These are phyloP conservation scores for Ostrea denselamellosa DNA, from an alignment of 1,140 invertebrate genomes.

Conservation along the genomic window DNA sequence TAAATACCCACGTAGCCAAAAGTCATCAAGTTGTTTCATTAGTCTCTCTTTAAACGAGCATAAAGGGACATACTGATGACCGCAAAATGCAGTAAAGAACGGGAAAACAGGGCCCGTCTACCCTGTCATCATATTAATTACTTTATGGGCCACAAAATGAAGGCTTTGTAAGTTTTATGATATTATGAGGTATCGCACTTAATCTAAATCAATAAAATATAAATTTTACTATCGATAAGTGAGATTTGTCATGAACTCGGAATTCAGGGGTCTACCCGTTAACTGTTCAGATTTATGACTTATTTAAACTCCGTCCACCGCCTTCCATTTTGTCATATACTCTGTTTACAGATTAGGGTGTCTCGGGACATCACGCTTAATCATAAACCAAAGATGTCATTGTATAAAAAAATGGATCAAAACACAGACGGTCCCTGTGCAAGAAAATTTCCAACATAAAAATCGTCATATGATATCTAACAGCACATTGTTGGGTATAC, in stretches of 20 bases:
- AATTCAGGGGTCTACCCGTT: neutral
- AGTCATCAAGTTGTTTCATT: constrained; percentile 33
- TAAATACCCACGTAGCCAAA: constrained; percentile 28
- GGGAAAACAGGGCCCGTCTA: neutral
- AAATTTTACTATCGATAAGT: neutral
- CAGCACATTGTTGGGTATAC: neutral
- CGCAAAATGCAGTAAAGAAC: constrained; percentile 15
- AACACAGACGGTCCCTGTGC: neutral
- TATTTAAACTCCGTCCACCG: neutral
- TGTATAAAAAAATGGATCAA: neutral
- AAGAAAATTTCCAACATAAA: neutral
- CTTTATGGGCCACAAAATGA: constrained; percentile 12
- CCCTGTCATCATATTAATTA: constrained; percentile 8
- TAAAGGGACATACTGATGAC: constrained; percentile 20
- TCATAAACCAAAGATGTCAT: neutral
- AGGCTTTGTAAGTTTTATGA: constrained; percentile 16
- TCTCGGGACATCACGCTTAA: constrained; percentile 4
- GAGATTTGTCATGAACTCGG: neutral
- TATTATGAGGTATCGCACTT: constrained; percentile 33
- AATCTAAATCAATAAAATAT: constrained; percentile 20
- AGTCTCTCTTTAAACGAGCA: constrained; percentile 16
- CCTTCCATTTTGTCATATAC: neutral
- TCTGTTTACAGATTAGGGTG: constrained; percentile 11
- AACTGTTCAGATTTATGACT: neutral
- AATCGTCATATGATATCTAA: neutral